phyloP scores from a whole-genome alignment of 2,888 invertebrate genomes.

The Eucriotettix oculatus region DNA sequence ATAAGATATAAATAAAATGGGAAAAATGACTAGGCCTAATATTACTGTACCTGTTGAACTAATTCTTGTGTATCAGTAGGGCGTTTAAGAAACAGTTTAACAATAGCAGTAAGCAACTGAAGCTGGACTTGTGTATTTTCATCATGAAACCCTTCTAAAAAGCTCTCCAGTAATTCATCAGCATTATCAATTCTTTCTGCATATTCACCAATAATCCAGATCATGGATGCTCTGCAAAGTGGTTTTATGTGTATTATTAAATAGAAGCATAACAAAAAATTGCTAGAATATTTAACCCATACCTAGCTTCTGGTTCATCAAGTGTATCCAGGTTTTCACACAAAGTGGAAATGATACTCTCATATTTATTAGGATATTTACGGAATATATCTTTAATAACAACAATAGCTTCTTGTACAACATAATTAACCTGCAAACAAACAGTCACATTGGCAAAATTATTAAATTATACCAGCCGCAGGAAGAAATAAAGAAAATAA shows the following conservation, averaged over 20 bases:
- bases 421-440: conserved; percentile 63
- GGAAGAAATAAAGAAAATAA: background rate
- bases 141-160: conserved; percentile 94
- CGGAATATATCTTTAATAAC: conserved; percentile 96
- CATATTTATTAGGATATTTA: conserved; percentile 98
- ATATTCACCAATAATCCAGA: conserved; percentile 80
- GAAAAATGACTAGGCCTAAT: background rate
- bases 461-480: background rate
- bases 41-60: conserved; percentile 61
- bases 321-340: conserved; percentile 97
- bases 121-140: conserved; percentile 94
- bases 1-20: background rate
- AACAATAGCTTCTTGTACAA: conserved; percentile 98
- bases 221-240: conserved; percentile 75
- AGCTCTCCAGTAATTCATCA: conserved; percentile 92
- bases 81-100: conserved; percentile 93
- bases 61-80: conserved; percentile 97
- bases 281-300: background rate
- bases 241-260: too few species aligned
- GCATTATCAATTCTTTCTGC: conserved; percentile 99
- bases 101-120: conserved; percentile 92
- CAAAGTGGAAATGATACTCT: conserved; percentile 96
- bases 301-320: conserved; percentile 90
- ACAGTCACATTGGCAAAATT: background rate
- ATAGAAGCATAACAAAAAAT: too few species aligned